Base-by-base conservation (phyloP, 37 sponge, comb jelly and placozoan genomes). In the Cliona cf. orientalis region DNA sequence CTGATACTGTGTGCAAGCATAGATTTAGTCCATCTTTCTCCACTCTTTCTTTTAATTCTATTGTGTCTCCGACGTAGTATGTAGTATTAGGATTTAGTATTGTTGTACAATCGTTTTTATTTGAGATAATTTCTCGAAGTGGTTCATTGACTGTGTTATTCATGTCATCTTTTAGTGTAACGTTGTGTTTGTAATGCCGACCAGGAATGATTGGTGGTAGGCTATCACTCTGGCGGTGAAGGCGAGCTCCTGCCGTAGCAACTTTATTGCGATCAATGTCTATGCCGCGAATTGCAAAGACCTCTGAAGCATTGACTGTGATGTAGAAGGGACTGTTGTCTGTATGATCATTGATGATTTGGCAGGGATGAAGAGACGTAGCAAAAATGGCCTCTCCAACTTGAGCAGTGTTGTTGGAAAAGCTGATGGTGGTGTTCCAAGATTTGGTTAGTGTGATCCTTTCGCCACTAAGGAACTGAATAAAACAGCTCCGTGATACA, bases 401-500 rank as follows among this genome's bases (percentile, higher is more conserved):
- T 33, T 72, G 5, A 14, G 86, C 86, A 3, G 25, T 63, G 67
- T 86, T 86, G 5, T 42, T 45, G 0, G 19, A 17, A 19, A 81
- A 81, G 2, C 12, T 49, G 46, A 81, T 12, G 31, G 72, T 72
- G 22, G 62, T 21, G 31, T 70, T 81, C 66, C 66, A 65, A 1
- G 64, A 14, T 11, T 56, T 28, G 3, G 64, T 33, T 23, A 66
- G 28, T 12, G 63, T n/a, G n/a, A n/a, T n/a, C n/a, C n/a, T n/a
- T n/a, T n/a, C n/a, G n/a, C n/a, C 38, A 5, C 40, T 5, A 21
- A 9, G 35, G 49, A 53, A 83, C 26, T 66, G 67, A 74, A 83
- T 41, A 57, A 83, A 83, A 61, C 84, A 83, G 46, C 68, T 83
- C 25, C 84, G 66, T 25, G 84, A 74, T 11, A 38, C 55, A 23